Evolutionary conservation across 2,797 vertebrate species (phyloP), one percentile per base, ranked within the genome.

Genomic region (Zalophus californianus): DNA sequence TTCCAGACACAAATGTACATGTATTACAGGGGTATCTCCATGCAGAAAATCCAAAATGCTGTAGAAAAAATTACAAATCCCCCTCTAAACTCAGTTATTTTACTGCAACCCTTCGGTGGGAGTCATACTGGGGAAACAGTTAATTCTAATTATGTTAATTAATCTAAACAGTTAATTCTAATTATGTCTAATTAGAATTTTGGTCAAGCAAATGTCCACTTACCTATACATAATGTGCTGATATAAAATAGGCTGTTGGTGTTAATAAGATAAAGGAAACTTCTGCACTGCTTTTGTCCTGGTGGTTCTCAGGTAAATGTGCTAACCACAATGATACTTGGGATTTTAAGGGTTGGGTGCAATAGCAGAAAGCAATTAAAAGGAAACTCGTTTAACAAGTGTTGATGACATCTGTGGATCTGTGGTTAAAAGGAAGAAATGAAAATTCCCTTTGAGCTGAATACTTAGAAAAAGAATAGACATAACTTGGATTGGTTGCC

Each of bases 371-470:
- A 87, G 77, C 77, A 91, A 92, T 96, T 96, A 66, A 83, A 92
- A 93, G 79, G 72, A 97, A 98, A 97, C 98, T 98, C 62, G 98
- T 97, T 92, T 96, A 95, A 95, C 98, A 94, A 95, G 98, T 97
- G 85, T 95, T 64, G 82, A 91, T 97, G 97, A 97, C 87, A 89
- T 75, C n/a, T 83, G 8, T 73, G 84, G 38, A 60, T 96, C 78
- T 94, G 35, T 52, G 85, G 68, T 79, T 95, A 93, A 94, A 92
- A 95, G 90, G 82, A 97, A 97, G 96, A 97, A 79, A 41, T 87
- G 38, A 96, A 97, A 96, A 98, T 94, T 96, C 94, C 98, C 93
- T 97, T 98, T 98, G 97, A 98, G 95, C 96, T 91, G 91, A 60
- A 95, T 96, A 97, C 89, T 97, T 97, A 96, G 89, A 96, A 97